Evolutionary conservation across 1,140 invertebrate species (phyloP).

Genomic region (Phortica variegata): DNA sequence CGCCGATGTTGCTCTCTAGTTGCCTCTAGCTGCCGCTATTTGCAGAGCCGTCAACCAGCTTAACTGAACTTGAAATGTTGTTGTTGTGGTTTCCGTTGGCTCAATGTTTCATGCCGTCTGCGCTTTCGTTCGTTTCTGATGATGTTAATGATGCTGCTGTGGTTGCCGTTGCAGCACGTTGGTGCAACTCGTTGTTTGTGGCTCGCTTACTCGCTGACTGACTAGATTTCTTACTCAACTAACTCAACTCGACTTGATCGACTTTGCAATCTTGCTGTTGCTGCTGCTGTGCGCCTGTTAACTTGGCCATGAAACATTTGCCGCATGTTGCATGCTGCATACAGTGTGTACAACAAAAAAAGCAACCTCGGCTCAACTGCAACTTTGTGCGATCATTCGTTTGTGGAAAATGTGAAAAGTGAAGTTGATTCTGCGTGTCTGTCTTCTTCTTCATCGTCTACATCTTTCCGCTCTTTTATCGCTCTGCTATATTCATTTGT

Average conservation of each 20-base stretch:
- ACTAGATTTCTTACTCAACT: conserved; percentile 15
- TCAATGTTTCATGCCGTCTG: conserved; percentile 34
- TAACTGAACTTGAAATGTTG: conserved; percentile 48
- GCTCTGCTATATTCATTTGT: no score
- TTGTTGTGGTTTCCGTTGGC: no score
- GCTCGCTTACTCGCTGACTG: not conserved
- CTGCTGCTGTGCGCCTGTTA: conserved; percentile 41
- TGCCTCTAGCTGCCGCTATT: no score
- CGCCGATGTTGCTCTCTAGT: no score
- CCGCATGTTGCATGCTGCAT: conserved; percentile 9
- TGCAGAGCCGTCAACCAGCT: no score
- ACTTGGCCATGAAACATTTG: conserved; percentile 54
- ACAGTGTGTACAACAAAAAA: no score
- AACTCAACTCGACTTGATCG: no score
- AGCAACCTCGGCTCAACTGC: conserved; percentile 31
- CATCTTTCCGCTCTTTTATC: not conserved
- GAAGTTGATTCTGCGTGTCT: conserved; percentile 40
- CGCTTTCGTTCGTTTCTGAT: conserved; percentile 8
- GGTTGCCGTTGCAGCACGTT: conserved; percentile 1
- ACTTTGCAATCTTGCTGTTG: conserved; percentile 8
- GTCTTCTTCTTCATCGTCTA: conserved; percentile 43
- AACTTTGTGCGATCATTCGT: conserved; percentile 32
- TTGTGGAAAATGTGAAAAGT: conserved; percentile 36
- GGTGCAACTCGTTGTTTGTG: conserved; percentile 26
- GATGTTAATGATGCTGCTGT: not conserved